phyloP scores from a whole-genome alignment of 2,797 vertebrate genomes.

The Notamacropus eugenii region DNA sequence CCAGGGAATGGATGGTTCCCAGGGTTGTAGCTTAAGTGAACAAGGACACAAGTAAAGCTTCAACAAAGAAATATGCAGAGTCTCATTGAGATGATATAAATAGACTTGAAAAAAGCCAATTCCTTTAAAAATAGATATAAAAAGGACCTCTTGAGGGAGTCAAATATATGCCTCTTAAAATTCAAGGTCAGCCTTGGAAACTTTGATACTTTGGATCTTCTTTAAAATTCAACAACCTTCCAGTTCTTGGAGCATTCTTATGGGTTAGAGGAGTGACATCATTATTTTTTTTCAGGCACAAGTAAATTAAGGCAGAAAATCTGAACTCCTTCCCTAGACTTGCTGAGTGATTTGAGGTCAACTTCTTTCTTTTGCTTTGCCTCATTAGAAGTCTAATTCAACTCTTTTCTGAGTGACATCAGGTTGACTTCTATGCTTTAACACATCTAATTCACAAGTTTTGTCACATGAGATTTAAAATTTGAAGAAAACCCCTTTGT shows the following conservation, averaged over 20 bases:
- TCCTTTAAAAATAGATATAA: background rate
- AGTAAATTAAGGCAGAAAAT: conserved; percentile 35
- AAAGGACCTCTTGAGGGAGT: background rate
- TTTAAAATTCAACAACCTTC: background rate
- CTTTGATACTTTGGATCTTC: conserved; percentile 18
- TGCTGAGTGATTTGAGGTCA: conserved; percentile 1
- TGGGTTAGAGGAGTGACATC: background rate
- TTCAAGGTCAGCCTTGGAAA: background rate
- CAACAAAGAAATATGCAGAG: background rate
- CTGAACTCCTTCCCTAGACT: background rate
- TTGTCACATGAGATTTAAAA: background rate
- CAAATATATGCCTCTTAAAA: background rate
- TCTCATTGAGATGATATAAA: conserved; percentile 32
- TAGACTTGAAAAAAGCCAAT: conserved; percentile 11
- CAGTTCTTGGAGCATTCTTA: background rate
- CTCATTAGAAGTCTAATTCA: background rate
- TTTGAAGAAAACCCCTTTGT: background rate
- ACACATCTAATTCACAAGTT: background rate
- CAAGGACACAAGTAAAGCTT: conserved; percentile 17
- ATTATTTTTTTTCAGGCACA: background rate
- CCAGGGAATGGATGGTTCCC: background rate
- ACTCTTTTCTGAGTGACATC: background rate
- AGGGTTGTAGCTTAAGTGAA: conserved; percentile 16
- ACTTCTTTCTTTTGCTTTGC: background rate
- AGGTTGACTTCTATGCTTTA: background rate